Evolutionary conservation across 2,113 vertebrate genomes (phyloP), one percentile per base, ranked within the genome.

Genomic region (Apaloderma vittatum): DNA sequence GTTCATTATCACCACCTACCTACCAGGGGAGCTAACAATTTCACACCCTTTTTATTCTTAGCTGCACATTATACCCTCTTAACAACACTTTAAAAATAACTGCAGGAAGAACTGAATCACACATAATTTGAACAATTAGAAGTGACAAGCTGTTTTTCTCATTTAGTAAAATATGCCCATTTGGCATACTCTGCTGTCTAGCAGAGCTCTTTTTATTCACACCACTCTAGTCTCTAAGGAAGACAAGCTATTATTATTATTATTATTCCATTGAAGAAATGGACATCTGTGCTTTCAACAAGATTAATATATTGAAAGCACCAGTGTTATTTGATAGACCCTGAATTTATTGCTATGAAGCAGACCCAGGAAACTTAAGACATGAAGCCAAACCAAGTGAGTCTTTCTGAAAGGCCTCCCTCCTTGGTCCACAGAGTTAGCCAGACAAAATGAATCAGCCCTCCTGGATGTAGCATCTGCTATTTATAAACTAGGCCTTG

Each of bases 21-120:
- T 92, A 81, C 90, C 77, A 93, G 61, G 86, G 74, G 67, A 95
- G 55, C 83, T 94, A 93, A 71, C 81, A 77, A 66, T 89, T 83
- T 94, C 68, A 74, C 90, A 91, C 83, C 32, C 48, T 89, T 97
- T 94, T 94, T 97, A 95, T 95, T 96, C 89, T 97, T 92, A 97
- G 92, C 62, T 94, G 58, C 77, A 74, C 55, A 90, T 96, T 93
- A 85, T 96, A 77, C 72, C 43, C 84, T 91, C 93, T 88, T 96
- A 90, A 74, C 70, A 91, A 78, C 86, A 89, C 90, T 91, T 94
- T 94, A 83, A 95, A 96, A 97, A 94, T 97, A 96, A 91, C 83
- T 77, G 59, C 86, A 95, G 96, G 95, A 96, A 96, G 91, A 92
- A 94, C 63, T 77, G 78, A 97, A 87, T 94, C 91, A 89, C 84